Percentiles rank a stretch among this genome's conserved stretches.
Evolutionary conservation across 2,113 vertebrate genomes (phyloP).

Genomic region (Falco punctatus): DNA sequence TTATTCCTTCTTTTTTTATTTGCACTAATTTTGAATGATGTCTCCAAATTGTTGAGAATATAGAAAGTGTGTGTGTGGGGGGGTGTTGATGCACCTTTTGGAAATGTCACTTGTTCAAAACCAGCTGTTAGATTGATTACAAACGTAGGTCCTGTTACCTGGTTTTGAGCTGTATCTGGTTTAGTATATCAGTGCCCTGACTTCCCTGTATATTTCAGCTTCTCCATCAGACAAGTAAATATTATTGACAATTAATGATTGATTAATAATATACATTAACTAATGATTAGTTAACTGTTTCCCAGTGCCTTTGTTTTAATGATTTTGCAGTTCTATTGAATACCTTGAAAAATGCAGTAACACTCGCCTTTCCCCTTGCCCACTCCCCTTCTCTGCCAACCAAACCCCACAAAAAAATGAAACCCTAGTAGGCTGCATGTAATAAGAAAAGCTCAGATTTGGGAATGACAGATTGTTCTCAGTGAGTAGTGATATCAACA

Average conservation of each 20-base stretch:
- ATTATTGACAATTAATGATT: background rate
- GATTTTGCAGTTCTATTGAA: background rate
- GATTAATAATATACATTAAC: too few species aligned
- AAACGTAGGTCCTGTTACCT: background rate
- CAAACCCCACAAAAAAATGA: background rate
- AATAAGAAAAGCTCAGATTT: background rate
- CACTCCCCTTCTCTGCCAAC: fast-evolving
- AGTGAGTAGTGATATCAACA: background rate
- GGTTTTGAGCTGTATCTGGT: background rate
- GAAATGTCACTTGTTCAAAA: background rate
- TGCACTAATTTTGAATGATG: background rate
- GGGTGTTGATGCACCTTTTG: background rate
- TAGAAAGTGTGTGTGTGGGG: fast-evolving
- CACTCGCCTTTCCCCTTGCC: background rate
- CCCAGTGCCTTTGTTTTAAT: background rate
- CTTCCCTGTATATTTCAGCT: background rate
- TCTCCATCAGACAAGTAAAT: background rate
- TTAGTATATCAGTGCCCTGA: background rate
- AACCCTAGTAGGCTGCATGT: background rate
- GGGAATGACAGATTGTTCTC: background rate
- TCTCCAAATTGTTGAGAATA: background rate
- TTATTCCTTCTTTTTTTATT: background rate
- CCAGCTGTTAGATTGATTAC: background rate
- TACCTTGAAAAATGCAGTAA: background rate
- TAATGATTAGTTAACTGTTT: background rate